Evolutionary conservation across 2,888 invertebrate species (phyloP).

Genomic region (Amblyjoppa proteus): DNA sequence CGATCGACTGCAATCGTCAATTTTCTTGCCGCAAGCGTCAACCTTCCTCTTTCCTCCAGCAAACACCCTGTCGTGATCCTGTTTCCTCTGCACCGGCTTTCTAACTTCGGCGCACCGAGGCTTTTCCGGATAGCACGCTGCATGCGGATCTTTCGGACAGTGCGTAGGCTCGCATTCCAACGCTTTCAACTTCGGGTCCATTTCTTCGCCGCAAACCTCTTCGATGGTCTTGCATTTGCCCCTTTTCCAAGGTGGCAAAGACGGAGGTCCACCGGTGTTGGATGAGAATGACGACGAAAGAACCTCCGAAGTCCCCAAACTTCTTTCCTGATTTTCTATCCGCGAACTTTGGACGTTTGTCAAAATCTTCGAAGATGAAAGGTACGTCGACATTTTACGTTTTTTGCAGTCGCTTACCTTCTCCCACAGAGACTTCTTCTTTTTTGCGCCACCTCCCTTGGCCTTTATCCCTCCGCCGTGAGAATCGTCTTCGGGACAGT

Average conservation of each 20-base stretch:
- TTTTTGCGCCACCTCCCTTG: not conserved
- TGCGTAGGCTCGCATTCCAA: constrained; percentile 39
- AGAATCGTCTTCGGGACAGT: constrained; percentile 11
- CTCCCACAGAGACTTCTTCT: constrained; percentile 56
- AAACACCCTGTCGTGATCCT: not conserved
- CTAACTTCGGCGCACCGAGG: constrained; percentile 60
- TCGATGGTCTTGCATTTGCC: constrained; percentile 67
- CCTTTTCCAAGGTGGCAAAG: constrained; percentile 62
- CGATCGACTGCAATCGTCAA: not conserved
- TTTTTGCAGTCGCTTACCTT: constrained; percentile 52
- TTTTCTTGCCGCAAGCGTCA: not conserved
- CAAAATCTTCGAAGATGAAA: not conserved
- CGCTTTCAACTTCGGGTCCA: constrained; percentile 37
- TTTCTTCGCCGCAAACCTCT: constrained; percentile 64
- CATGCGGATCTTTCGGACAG: constrained; percentile 46
- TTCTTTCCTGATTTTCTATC: not conserved
- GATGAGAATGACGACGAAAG: constrained; percentile 44
- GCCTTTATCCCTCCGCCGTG: not conserved
- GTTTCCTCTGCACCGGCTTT: constrained; percentile 19
- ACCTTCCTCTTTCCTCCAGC: not conserved
- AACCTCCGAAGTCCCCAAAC: constrained; percentile 36
- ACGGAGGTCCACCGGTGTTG: constrained; percentile 58
- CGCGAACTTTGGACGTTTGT: not conserved
- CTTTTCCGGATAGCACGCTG: constrained; percentile 63
- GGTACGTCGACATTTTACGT: constrained; percentile 64